Base-by-base conservation (phyloP, 2,113 vertebrate genomes). In the Chloropsis cyanopogon region DNA sequence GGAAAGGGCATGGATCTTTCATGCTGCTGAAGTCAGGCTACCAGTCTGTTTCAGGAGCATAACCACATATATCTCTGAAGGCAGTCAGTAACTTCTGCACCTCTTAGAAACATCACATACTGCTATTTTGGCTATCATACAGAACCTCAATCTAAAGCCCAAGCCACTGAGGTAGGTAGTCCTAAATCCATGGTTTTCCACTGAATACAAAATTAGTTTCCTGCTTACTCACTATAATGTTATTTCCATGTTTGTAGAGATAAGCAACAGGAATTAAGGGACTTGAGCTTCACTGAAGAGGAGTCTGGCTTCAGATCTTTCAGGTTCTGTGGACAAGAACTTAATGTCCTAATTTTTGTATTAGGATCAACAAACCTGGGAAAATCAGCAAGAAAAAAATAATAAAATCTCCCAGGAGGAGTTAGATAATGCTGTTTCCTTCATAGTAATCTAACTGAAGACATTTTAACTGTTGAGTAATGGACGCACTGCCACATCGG, bases 401-500 rank as follows among this genome's bases (percentile, higher is more conserved):
- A 68, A 29, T 8, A 31, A 77, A 69, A 84, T 26, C 8, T 16
- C 35, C 23, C 2, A 2, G 31, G 9, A 78, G 35, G 21, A 52
- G 6, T 44, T 44, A 57, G 8, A 37, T 37, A 71, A 66, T 11
- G 33, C 11, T 42, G 28, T 65, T 90, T 87, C 26, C 37, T 84
- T 42, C 19, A 12, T 1, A 59, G 22, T 60, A 57, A 76, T 42
- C 31, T 33, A 86, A 41, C 11, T 54, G 39, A 61, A 57, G 14
- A 49, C 7, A 25, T 71, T 49, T 80, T 21, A n/a, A 37, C 52
- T 71, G 25, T 8, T 52, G 22, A 68, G 7, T 46, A 66, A 76
- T 5, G 4, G 12, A 50, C 14, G 0, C 12, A 91, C n/a, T n/a
- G n/a, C n/a, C n/a, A n/a, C n/a, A n/a, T n/a, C n/a, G 11, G 26